Base-by-base conservation (phyloP, 1,140 invertebrate species). In the Battus philenor region DNA sequence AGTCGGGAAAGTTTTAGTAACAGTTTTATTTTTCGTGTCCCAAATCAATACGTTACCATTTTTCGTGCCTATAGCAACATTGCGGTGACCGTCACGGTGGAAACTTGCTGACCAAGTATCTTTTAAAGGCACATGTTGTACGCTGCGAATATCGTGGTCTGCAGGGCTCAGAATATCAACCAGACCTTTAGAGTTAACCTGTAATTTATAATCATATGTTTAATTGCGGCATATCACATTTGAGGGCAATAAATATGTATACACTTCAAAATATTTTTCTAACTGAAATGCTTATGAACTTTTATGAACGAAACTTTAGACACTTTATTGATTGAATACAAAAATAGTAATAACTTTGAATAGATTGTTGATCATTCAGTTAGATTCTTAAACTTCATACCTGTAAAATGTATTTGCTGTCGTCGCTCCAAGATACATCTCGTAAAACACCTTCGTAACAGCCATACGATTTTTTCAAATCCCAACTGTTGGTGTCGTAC, bases 331-430 rank as follows among this genome's bases (percentile, higher is more conserved):
- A n/a, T n/a, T n/a, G n/a, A n/a, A n/a, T n/a, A n/a, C n/a, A n/a
- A n/a, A n/a, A n/a, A n/a, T n/a, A n/a, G n/a, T n/a, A n/a, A n/a
- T n/a, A n/a, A n/a, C n/a, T n/a, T n/a, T n/a, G n/a, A n/a, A n/a
- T n/a, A n/a, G n/a, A n/a, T n/a, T n/a, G n/a, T n/a, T n/a, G n/a
- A n/a, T n/a, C n/a, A n/a, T n/a, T n/a, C n/a, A n/a, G n/a, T n/a
- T n/a, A n/a, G n/a, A n/a, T n/a, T n/a, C n/a, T n/a, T n/a, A n/a
- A n/a, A n/a, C n/a, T n/a, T 43, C 26, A 45, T 78, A 87, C 85
- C 72, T 83, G 80, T 50, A 85, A 67, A 31, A 87, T 52, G 43
- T 87, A 86, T 77, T 86, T 86, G 47, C 80, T 82, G 57, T 86
- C 83, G 49, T 83, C 77, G 44, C 85, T 86, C 85, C 83, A 87